These are phyloP conservation scores for Agrochola litura DNA, from an alignment of 2,888 invertebrate genomes.

Conservation along the genomic window DNA sequence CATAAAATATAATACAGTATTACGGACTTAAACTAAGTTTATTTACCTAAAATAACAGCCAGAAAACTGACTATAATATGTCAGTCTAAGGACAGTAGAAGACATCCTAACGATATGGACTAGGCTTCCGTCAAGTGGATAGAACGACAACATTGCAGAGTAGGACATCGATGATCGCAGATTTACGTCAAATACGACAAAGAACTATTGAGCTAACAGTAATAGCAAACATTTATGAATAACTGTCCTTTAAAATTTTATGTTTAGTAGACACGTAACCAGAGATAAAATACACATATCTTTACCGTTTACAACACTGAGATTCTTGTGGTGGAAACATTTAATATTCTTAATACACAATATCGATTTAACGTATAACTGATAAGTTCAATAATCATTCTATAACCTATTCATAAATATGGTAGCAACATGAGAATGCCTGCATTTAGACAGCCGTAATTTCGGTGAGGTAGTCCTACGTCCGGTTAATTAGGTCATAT, in stretches of 20 bases:
- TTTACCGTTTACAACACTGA: slow-evolving; percentile 48
- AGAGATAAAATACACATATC: slow-evolving; percentile 30
- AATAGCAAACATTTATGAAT: slow-evolving; percentile 22
- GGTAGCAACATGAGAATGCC: background rate
- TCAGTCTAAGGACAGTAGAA: slow-evolving; percentile 47
- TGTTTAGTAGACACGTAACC: slow-evolving; percentile 40
- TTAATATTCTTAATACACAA: slow-evolving; percentile 21
- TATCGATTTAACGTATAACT: slow-evolving; percentile 21
- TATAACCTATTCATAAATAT: slow-evolving; percentile 9
- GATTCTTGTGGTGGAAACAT: slow-evolving; percentile 19
- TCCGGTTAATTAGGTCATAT: background rate
- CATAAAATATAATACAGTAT: slow-evolving; percentile 20
- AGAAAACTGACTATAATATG: slow-evolving; percentile 53
- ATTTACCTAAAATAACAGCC: slow-evolving; percentile 46
- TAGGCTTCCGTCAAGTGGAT: slow-evolving; percentile 12
- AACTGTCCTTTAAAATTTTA: slow-evolving; percentile 9
- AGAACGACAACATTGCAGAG: slow-evolving; percentile 12
- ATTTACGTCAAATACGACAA: slow-evolving; percentile 25
- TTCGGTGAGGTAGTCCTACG: background rate
- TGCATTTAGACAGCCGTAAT: background rate
- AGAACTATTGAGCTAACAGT: slow-evolving; percentile 35
- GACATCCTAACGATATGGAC: slow-evolving; percentile 40
- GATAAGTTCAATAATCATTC: slow-evolving; percentile 13
- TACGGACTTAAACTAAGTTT: slow-evolving; percentile 43
- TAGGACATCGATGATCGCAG: slow-evolving; percentile 21